phyloP scores from a whole-genome alignment of 2,113 vertebrate species.

The Nannobrachium achirus region DNA sequence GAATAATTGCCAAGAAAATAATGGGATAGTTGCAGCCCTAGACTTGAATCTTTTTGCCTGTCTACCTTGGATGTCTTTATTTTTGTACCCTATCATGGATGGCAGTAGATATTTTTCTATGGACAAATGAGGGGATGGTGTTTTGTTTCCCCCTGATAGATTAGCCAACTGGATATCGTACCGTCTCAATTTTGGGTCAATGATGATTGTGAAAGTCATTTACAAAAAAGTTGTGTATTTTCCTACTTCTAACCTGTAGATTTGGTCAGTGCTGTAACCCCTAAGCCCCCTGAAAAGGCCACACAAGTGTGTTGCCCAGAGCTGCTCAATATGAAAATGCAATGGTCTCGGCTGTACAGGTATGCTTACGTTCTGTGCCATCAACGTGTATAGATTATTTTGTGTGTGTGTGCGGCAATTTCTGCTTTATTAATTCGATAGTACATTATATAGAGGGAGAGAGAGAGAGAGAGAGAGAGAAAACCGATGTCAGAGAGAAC shows the following conservation, averaged over 20 bases:
- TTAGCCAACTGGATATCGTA: conserved; percentile 38
- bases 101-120: conserved; percentile 20
- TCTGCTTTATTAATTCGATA: conserved; percentile 3
- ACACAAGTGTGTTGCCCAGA: conserved; percentile 31
- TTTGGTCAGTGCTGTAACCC: conserved; percentile 33
- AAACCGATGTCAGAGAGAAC: too few species aligned
- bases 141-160: conserved; percentile 14
- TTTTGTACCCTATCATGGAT: background rate
- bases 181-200: conserved; percentile 12
- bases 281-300: conserved; percentile 20
- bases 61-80: background rate
- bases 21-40: too few species aligned
- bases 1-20: too few species aligned
- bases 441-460: too few species aligned
- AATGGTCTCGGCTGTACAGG: conserved; percentile 44
- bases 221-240: conserved; percentile 38
- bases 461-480: too few species aligned
- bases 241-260: conserved; percentile 51
- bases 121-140: conserved; percentile 28
- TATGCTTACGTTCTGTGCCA: conserved; percentile 54
- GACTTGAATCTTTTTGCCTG: background rate
- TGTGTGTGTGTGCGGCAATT: conserved; percentile 59
- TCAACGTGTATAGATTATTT: conserved; percentile 30
- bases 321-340: conserved; percentile 52
- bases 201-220: conserved; percentile 38